Conservation (phyloP, 2,888 invertebrate genomes). For the Agrochola litura region DNA sequence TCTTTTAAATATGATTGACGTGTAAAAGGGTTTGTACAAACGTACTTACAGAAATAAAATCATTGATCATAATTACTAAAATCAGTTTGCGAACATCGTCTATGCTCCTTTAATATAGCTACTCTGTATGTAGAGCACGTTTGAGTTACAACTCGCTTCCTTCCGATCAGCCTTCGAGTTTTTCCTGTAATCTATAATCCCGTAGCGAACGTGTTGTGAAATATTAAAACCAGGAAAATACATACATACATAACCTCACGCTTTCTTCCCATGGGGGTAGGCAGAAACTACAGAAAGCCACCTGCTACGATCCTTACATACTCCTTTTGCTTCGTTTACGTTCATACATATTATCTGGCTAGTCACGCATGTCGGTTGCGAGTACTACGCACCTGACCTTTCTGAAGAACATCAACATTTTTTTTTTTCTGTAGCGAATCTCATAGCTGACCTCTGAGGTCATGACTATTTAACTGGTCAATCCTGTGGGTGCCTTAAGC, state of each 20-base stretch:
- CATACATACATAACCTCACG: background rate
- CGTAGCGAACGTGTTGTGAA: background rate
- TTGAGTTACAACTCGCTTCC: background rate
- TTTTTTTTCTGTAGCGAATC: too few relatives aligned
- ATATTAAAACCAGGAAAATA: background rate
- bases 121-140: slow-evolving; percentile 14
- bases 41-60: background rate
- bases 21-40: background rate
- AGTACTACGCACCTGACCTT: too few relatives aligned
- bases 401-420: too few relatives aligned
- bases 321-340: background rate
- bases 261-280: background rate
- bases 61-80: background rate
- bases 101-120: too few relatives aligned
- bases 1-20: background rate
- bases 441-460: too few relatives aligned
- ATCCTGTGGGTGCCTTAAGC: too few relatives aligned
- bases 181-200: slow-evolving; percentile 11
- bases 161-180: slow-evolving; percentile 24
- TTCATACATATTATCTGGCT: too few relatives aligned
- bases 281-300: too few relatives aligned
- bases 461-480: too few relatives aligned
- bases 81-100: background rate
- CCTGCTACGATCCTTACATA: background rate
- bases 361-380: too few relatives aligned